Conservation (phyloP, 2,113 vertebrate genomes). For the Phainopepla nitens region DNA sequence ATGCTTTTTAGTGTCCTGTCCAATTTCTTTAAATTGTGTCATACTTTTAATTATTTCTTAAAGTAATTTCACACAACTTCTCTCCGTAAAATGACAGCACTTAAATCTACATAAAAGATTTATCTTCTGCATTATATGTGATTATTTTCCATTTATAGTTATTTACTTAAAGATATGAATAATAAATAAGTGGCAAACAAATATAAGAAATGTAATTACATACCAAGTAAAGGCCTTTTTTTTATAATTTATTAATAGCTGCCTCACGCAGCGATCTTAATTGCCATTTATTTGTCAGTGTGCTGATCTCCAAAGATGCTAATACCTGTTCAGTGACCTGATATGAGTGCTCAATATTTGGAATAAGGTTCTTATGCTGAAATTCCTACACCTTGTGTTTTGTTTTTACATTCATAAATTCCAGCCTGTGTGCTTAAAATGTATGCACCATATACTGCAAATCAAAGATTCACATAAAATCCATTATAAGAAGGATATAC, state of each 20-base stretch:
- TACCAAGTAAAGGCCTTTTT: not conserved
- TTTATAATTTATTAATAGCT: not conserved
- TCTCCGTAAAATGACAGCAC: not conserved
- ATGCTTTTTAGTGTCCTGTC: not conserved
- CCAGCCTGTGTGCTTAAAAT: not conserved
- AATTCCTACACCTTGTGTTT: not conserved
- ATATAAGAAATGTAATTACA: not conserved
- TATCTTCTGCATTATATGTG: not conserved
- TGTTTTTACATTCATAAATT: rapidly evolving
- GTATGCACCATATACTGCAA: not conserved
- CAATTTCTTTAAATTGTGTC: not conserved
- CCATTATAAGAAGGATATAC: too few species aligned
- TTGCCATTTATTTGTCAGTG: not conserved
- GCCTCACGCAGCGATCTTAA: not conserved
- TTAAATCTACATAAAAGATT: not conserved
- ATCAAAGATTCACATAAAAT: not conserved
- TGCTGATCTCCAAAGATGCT: not conserved
- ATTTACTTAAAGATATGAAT: not conserved
- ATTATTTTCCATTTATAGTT: not conserved
- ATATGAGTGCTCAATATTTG: not conserved
- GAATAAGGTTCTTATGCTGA: not conserved
- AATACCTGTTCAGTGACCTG: not conserved
- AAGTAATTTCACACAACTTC: not conserved
- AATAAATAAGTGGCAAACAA: not conserved
- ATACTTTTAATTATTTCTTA: not conserved